phyloP scores from a whole-genome alignment of 2,797 vertebrate genomes.

The Micromesistius poutassou region DNA sequence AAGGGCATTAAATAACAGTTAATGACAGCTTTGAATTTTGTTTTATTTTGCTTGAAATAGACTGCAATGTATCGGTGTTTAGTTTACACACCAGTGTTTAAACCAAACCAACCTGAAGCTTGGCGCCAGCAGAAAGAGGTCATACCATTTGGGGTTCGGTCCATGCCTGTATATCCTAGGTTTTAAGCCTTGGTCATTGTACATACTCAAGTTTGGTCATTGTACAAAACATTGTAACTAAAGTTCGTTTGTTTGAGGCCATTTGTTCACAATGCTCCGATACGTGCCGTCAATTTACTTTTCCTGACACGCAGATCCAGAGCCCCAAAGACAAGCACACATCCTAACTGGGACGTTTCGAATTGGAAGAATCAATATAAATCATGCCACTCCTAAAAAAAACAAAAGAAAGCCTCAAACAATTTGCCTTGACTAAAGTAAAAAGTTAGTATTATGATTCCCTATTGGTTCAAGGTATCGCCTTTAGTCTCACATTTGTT shows the following conservation, averaged over 20 bases:
- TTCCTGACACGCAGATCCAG: not conserved
- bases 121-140: not conserved
- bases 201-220: not conserved
- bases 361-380: not conserved
- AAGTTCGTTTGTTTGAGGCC: not conserved
- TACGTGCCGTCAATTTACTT: not conserved
- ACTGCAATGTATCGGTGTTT: not conserved
- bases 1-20: conserved; percentile 59
- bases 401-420: not conserved
- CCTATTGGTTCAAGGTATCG: conserved; percentile 1
- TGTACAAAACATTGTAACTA: not conserved
- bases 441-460: not conserved
- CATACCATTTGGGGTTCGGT: not conserved
- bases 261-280: not conserved
- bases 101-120: not conserved
- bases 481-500: conserved; percentile 7
- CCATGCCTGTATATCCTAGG: not conserved
- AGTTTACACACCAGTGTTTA: not conserved
- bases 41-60: conserved; percentile 29
- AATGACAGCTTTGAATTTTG: conserved; percentile 42
- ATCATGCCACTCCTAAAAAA: not conserved
- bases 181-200: not conserved
- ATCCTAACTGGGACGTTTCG: too few relatives aligned
- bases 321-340: not conserved
- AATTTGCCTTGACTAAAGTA: conserved; percentile 1